Conservation (phyloP, 2,888 invertebrate species). For the Drosophila flavopinicola region DNA sequence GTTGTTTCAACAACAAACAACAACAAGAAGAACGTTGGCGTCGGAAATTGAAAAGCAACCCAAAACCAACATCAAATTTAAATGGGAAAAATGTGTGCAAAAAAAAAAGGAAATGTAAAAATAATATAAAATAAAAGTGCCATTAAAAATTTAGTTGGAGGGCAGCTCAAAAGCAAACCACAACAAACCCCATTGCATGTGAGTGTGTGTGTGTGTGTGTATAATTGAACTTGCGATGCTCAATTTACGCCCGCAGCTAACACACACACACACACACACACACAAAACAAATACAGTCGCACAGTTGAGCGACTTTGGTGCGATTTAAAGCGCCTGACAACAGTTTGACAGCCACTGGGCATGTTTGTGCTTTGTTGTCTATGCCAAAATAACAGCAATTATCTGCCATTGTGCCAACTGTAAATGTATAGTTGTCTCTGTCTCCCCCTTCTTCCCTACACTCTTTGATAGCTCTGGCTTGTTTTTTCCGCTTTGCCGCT, state of each 20-base stretch:
- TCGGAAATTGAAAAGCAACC: slow-evolving; percentile 78
- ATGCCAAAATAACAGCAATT: slow-evolving; percentile 48
- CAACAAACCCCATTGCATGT: slow-evolving; percentile 9
- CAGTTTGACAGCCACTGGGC: slow-evolving; percentile 51
- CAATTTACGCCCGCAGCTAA: slow-evolving; percentile 63
- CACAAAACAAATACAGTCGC: slow-evolving; percentile 2
- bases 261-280: slow-evolving; percentile 16
- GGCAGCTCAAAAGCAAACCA: slow-evolving; percentile 41
- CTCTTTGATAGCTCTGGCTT: slow-evolving; percentile 22
- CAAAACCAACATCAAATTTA: slow-evolving; percentile 71
- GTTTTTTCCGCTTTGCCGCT: slow-evolving; percentile 39
- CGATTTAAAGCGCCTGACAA: slow-evolving; percentile 42
- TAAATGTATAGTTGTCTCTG: slow-evolving; percentile 33
- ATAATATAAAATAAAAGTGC: slow-evolving; percentile 44
- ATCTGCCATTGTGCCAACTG: slow-evolving; percentile 48
- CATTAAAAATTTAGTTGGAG: slow-evolving; percentile 73
- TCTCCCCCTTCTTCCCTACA: slow-evolving; percentile 3
- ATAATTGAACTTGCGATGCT: slow-evolving; percentile 69
- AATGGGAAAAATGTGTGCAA: slow-evolving; percentile 57
- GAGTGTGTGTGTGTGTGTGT: slow-evolving; percentile 19
- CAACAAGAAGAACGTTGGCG: slow-evolving; percentile 47
- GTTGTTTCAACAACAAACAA: slow-evolving; percentile 54
- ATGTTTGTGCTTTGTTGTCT: slow-evolving; percentile 36
- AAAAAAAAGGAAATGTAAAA: slow-evolving; percentile 34
- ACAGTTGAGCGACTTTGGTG: slow-evolving; percentile 42